Base-by-base conservation (phyloP, 2,113 vertebrate species). In the Maccullochella peelii region DNA sequence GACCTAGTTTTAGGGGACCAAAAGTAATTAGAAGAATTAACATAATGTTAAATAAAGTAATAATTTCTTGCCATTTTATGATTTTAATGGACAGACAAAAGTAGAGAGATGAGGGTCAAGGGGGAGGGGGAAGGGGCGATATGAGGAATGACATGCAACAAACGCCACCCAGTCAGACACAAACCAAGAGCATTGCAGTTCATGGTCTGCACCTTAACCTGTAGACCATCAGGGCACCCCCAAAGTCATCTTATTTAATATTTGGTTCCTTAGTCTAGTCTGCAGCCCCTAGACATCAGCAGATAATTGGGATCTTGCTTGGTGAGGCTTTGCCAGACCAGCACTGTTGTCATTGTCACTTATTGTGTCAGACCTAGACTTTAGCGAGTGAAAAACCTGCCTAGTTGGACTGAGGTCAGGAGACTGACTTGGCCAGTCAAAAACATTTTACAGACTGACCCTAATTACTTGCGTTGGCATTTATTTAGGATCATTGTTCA, bases 401-500 rank as follows among this genome's bases (percentile, higher is more conserved):
- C 18, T 14, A 9, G 20, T 25, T 54, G 62, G 23, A 65, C 58
- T 80, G 38, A 70, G 63, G 47, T 76, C 72, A 30, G 47, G 27
- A 33, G 8, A 57, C n/a, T 66, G 2, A 27, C 33, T 36, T 40
- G 14, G 2, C 40, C 55, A 30, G 16, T 63, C 27, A 9, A 52
- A 27, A 23, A 42, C 44, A 36, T 42, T 69, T 21, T 25, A 27
- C 57, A 71, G 8, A 47, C 50, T 65, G n/a, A 67, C 69, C 12
- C 25, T 40, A 40, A 52, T 27, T 40, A 44, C 15, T 71, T 50
- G n/a, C n/a, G 25, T 50, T 38, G 16, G 33, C 16, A 63, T 65
- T 80, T 54, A 42, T 42, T 67, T 3, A 23, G 20, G 12, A 38
- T 14, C 16, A 23, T 38, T 59, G 5, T 50, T 49, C 14, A 47